Evolutionary conservation across 2,113 vertebrate genomes (phyloP), one percentile per base, ranked within the genome.

Genomic region (Urocitellus parryii): DNA sequence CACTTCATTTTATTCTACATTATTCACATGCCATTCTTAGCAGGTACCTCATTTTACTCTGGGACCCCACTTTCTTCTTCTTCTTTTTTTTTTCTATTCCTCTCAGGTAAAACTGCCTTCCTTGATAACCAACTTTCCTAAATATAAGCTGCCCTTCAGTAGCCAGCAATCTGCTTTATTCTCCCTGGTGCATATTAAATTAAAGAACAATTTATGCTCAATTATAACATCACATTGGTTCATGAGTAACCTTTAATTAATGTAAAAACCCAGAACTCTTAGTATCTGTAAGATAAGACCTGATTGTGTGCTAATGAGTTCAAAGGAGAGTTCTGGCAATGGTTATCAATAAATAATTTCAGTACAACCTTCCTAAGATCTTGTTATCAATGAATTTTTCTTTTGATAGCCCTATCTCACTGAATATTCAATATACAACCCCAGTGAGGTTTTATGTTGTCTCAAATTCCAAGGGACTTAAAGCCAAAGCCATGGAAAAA

Each of bases 1-100:
- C n/a, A 79, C 68, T 96, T 87, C n/a, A 65, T 93, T 87, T 83
- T 56, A 76, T 96, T 96, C 25, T 61, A 34, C 14, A 70, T 72
- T 25, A 22, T 8, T 27, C 4, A 11, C 42, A 7, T 17, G n/a
- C 39, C 27, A 1, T 74, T 86, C 25, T 20, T 76, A 48, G 18
- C 25, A 48, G 17, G 1, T 4, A 51, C 37, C 8, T 51, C 34
- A 72, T 34, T 29, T 70, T 78, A 51, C 27, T 79, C 39, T 67
- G 42, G 24, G 24, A 29, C 11, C 25, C 5, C 8, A 65, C 2
- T 72, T 79, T 48, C 11, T 63, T 45, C 0, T 81, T 8, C 11
- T 8, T 4, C 25, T 34, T 1, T 88, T 91, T 65, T 3, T 72
- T 5, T 90, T 83, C 5, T 72, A 7, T 90, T 87, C 4, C 1